phyloP scores from a whole-genome alignment of 2,113 vertebrate species.

The Scatophagus argus region DNA sequence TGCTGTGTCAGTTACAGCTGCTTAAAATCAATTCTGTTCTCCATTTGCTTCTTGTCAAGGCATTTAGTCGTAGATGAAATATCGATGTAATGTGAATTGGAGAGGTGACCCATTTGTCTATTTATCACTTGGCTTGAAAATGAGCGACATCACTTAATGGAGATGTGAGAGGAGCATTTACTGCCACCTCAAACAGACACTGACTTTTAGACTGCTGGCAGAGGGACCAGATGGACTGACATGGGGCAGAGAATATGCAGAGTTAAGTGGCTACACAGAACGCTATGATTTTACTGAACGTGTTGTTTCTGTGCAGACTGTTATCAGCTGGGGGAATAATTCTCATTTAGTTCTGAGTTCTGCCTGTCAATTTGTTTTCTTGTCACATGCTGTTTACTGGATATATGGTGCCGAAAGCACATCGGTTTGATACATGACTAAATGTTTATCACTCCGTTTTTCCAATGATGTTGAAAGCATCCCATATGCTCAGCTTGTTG shows the following conservation, averaged over 20 bases:
- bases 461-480: conserved; percentile 33
- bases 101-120: conserved; percentile 28
- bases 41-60: conserved; percentile 54
- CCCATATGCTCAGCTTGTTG: conserved; percentile 53
- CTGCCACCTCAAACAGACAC: neutral
- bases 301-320: neutral
- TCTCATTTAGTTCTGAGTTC: neutral
- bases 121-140: conserved; percentile 53
- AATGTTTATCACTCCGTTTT: conserved; percentile 44
- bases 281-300: neutral
- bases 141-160: conserved; percentile 40
- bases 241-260: neutral
- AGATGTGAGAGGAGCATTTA: neutral
- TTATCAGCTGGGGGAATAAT: neutral
- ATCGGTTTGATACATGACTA: conserved; percentile 31
- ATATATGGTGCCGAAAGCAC: neutral
- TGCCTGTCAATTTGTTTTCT: too few relatives aligned
- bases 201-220: conserved; percentile 16
- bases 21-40: conserved; percentile 72
- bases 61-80: conserved; percentile 65
- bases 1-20: conserved; percentile 45
- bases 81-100: conserved; percentile 47
- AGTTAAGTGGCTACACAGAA: neutral
- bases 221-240: conserved; percentile 2
- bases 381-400: neutral